Conservation (phyloP, 2,797 vertebrate species). For the Sebastiscus albofasciatus region DNA sequence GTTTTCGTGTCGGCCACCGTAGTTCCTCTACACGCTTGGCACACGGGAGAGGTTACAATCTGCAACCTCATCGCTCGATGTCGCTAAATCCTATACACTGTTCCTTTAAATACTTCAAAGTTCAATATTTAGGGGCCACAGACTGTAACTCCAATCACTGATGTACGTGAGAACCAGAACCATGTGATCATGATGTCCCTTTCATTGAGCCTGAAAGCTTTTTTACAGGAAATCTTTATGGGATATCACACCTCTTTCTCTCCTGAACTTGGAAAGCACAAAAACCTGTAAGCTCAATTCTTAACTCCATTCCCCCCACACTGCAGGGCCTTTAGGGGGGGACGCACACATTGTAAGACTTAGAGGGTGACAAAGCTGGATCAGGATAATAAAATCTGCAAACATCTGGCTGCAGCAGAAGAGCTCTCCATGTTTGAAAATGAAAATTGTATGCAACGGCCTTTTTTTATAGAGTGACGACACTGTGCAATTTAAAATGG, state of each 20-base stretch:
- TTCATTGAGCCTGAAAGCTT: conserved; percentile 8
- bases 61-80: too few species aligned
- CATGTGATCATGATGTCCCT: conserved; percentile 5
- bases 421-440: conserved; percentile 28
- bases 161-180: conserved; percentile 1
- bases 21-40: too few species aligned
- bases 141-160: neutral
- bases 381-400: conserved; percentile 30
- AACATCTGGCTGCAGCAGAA: conserved; percentile 42
- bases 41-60: too few species aligned
- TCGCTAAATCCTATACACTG: too few species aligned
- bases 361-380: conserved; percentile 37
- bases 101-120: neutral
- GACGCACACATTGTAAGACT: conserved; percentile 17
- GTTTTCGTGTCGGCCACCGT: too few species aligned
- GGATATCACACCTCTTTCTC: conserved; percentile 10
- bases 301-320: neutral
- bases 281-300: conserved; percentile 17
- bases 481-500: conserved; percentile 16
- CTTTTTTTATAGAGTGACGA: conserved; percentile 45
- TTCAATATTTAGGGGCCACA: neutral
- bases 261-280: neutral
- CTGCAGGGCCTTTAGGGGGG: neutral
- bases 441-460: conserved; percentile 10
- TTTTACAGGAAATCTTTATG: conserved; percentile 1